These are phyloP conservation scores for Chaetophractus vellerosus DNA, from an alignment of 2,797 vertebrate genomes.

Conservation along the genomic window DNA sequence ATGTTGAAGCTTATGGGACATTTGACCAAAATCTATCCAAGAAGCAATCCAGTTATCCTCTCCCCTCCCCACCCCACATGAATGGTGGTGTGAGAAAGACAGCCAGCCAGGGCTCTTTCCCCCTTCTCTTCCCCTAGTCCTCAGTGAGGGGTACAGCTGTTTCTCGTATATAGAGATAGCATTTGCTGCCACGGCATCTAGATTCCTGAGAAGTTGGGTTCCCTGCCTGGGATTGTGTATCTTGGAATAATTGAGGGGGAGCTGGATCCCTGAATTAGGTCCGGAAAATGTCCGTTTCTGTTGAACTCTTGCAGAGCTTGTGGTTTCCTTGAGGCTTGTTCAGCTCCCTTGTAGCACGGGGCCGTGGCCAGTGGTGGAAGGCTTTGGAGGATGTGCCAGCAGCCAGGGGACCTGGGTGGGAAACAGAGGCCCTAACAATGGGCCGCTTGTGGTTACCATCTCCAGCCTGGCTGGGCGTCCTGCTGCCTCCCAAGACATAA, in stretches of 20 bases:
- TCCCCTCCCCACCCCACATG: not conserved
- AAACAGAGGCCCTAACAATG: not conserved
- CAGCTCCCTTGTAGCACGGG: not conserved
- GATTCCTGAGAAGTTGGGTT: constrained; percentile 3
- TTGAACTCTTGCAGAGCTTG: not conserved
- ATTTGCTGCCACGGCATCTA: constrained; percentile 4
- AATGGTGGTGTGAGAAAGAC: not conserved
- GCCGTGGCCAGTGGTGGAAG: not conserved
- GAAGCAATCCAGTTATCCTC: not conserved
- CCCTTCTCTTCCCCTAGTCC: not conserved
- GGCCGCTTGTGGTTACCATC: not conserved
- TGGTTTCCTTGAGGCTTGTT: constrained; percentile 15
- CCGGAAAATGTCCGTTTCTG: not conserved
- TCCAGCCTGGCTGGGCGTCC: constrained; percentile 1
- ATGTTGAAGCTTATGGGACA: not conserved
- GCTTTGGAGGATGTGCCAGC: too few species aligned
- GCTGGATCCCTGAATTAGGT: not conserved
- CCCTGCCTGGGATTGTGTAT: not conserved
- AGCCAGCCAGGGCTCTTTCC: not conserved
- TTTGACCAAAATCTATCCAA: not conserved
- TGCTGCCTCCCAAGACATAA: constrained; percentile 80
- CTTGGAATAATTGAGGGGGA: not conserved
- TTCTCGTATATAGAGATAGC: not conserved
- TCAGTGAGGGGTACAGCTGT: not conserved
- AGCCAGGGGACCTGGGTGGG: not conserved